Conservation (phyloP, 2,797 vertebrate genomes). For the Halcyon leucocephala region DNA sequence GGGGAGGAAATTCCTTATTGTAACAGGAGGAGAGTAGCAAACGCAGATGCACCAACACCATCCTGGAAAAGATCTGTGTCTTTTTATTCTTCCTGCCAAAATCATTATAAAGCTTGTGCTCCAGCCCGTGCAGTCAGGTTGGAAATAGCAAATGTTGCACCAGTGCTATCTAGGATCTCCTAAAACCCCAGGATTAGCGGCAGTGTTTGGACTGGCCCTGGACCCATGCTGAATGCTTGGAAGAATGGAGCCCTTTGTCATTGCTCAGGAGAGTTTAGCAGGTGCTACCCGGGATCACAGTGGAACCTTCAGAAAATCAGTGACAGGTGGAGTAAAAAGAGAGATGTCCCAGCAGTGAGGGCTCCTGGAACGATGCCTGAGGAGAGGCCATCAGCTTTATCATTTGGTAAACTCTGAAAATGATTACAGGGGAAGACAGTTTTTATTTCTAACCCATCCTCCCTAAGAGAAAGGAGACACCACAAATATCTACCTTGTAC, state of each 20-base stretch:
- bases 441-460: not conserved
- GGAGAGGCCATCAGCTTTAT: not conserved
- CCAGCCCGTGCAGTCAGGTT: fast-evolving
- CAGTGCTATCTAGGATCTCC: not conserved
- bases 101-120: not conserved
- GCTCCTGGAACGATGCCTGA: not conserved
- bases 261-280: not conserved
- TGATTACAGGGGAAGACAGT: not conserved
- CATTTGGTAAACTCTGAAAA: not conserved
- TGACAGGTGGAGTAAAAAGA: not conserved
- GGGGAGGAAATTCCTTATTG: not conserved
- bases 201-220: fast-evolving
- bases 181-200: not conserved
- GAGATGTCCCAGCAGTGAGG: not conserved
- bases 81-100: not conserved
- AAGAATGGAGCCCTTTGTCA: not conserved
- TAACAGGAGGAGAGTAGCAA: not conserved
- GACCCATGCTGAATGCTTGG: not conserved
- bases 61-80: not conserved
- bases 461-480: not conserved
- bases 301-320: not conserved
- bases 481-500: not conserved
- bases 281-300: not conserved
- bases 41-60: not conserved
- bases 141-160: not conserved